Percentiles rank a stretch among this genome's conserved stretches.
These are phyloP conservation scores for Saccostrea cuccullata DNA, from an alignment of 1,140 invertebrate species.

Conservation along the genomic window DNA sequence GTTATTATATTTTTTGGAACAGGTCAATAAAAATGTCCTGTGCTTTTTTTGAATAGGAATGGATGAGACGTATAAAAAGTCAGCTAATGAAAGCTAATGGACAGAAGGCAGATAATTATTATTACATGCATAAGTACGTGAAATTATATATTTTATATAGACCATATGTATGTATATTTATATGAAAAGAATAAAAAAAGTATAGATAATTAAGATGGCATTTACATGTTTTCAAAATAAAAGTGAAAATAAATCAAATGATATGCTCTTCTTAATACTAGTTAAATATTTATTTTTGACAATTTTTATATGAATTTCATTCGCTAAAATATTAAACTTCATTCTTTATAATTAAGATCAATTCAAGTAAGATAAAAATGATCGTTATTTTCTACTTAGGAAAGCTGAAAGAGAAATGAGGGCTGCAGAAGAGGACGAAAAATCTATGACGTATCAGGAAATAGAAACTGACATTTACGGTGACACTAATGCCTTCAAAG, in stretches of 20 bases:
- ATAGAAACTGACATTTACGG: slow-evolving; percentile 60
- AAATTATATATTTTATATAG: not conserved
- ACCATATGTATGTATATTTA: not conserved
- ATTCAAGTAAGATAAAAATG: no score
- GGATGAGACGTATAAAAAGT: slow-evolving; percentile 61
- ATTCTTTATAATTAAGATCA: no score
- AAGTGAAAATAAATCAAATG: no score
- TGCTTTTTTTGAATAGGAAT: slow-evolving; percentile 45
- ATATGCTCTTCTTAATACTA: no score
- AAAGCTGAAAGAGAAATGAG: slow-evolving; percentile 6
- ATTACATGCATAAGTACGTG: slow-evolving; percentile 50
- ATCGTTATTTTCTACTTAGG: not conserved
- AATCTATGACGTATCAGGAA: slow-evolving; percentile 49
- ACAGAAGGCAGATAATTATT: slow-evolving; percentile 50
- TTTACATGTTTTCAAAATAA: no score
- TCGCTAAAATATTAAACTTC: no score
- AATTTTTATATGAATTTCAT: no score
- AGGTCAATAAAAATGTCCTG: not conserved
- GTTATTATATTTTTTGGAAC: no score
- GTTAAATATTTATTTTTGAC: no score
- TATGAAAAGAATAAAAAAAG: not conserved
- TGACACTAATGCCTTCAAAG: slow-evolving; percentile 38
- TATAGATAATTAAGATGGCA: not conserved
- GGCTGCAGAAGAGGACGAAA: slow-evolving; percentile 43
- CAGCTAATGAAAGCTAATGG: slow-evolving; percentile 57